phyloP scores from a whole-genome alignment of 2,888 invertebrate genomes.

The Invenusta paracnida region DNA sequence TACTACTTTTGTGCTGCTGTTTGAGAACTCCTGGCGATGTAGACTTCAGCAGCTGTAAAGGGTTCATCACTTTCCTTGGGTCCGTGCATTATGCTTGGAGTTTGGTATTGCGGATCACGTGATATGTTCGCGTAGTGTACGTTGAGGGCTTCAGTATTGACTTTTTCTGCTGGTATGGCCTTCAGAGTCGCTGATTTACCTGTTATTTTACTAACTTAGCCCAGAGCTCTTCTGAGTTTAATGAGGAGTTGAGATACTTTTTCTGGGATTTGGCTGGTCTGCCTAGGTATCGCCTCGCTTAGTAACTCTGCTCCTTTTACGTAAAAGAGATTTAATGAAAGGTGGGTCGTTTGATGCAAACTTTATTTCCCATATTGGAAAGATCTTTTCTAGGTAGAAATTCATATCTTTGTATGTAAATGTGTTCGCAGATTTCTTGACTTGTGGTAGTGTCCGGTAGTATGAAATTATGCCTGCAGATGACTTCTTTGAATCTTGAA shows the following conservation, averaged over 20 bases:
- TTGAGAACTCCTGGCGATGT: no score
- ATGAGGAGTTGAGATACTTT: not conserved
- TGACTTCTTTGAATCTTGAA: not conserved
- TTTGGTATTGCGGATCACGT: no score
- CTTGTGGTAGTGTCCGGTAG: not conserved
- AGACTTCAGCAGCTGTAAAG: no score
- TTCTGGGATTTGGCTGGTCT: not conserved
- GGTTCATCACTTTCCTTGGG: no score
- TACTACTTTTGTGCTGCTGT: no score
- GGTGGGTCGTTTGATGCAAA: not conserved
- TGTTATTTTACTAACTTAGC: not conserved
- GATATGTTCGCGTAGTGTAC: no score
- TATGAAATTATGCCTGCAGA: not conserved
- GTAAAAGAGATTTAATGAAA: not conserved
- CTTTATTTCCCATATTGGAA: not conserved
- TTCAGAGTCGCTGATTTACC: no score
- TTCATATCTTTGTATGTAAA: not conserved
- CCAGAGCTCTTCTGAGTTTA: not conserved
- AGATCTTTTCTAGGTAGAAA: not conserved
- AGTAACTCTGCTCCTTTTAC: not conserved
- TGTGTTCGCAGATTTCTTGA: not conserved
- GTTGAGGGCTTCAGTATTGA: no score
- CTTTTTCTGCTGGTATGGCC: no score
- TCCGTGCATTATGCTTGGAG: no score
- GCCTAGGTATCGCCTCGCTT: not conserved